Base-by-base conservation (phyloP, 1,140 invertebrate genomes). In the Plodia interpunctella region DNA sequence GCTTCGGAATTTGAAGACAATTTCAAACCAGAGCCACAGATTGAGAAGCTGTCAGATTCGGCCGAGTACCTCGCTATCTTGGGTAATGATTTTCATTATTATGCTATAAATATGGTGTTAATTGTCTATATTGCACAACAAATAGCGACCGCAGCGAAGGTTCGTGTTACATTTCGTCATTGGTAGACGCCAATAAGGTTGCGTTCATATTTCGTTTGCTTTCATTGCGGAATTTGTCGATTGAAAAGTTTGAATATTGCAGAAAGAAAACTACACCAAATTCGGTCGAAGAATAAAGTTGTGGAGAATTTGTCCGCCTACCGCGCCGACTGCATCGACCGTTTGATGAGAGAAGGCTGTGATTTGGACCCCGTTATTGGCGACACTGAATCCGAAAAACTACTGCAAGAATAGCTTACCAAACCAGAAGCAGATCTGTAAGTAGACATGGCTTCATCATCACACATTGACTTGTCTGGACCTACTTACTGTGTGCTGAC, bases 401-500 rank as follows among this genome's bases (percentile, higher is more conserved):
- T 89, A 5, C 65, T 89, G 21, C 74, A 87, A 65, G 83, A 89
- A 55, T 78, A 81, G 79, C 57, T 20, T 49, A 62, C 58, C 62
- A 55, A 65, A 49, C 51, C 51, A 49, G 59, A 61, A 53, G 50
- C 53, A 55, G 20, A 20, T 56, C 72, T 69, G 83, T 87, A 85
- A 88, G 83, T 90, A 87, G 75, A 18, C 64, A 89, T 88, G 83
- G 83, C 87, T 50, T 74, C 80, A 65, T 76, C 76, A 64, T 67
- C 72, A 68, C 76, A 68, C 54, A 79, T 91, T 60, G 83, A 91
- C 73, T 83, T 92, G 18, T 80, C 82, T 5, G 87, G 90, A 32
- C 76, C 90, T 56, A 91, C 90, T 8, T 91, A 91, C 65, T 90
- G 91, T 60, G 72, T 97, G 8, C 87, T 98, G 6, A 96, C 96